Conservation (phyloP, 2,797 vertebrate species). For the Poecilia velifera region DNA sequence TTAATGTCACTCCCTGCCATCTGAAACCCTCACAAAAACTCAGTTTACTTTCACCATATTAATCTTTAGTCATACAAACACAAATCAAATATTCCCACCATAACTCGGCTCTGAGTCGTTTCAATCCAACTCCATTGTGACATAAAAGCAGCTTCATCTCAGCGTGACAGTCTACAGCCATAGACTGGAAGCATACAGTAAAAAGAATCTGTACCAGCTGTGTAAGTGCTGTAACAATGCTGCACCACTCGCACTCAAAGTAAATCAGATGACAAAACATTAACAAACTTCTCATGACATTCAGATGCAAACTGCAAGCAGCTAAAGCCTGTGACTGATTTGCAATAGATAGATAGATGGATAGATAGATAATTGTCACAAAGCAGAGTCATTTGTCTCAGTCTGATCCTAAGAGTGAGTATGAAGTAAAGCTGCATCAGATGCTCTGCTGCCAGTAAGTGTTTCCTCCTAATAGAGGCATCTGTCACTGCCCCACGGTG, state of each 20-base stretch:
- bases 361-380: not conserved
- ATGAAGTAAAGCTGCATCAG: conserved; percentile 23
- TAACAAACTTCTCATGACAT: no score
- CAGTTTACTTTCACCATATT: not conserved
- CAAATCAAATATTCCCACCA: not conserved
- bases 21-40: not conserved
- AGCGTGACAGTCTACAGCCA: no score
- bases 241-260: no score
- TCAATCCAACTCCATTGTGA: not conserved
- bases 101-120: not conserved
- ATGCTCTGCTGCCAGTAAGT: conserved; percentile 26
- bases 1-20: not conserved
- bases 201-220: no score
- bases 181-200: no score
- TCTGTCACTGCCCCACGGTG: conserved; percentile 52
- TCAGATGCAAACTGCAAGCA: no score
- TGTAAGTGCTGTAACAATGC: no score
- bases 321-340: not conserved
- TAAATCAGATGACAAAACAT: no score
- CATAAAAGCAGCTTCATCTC: no score
- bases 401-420: conserved; percentile 5
- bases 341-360: not conserved
- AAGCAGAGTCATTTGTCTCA: not conserved
- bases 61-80: not conserved
- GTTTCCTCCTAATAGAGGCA: conserved; percentile 53